Percentiles rank a stretch among this genome's conserved stretches.
These are phyloP conservation scores for Chitala chitala DNA, from an alignment of 2,113 vertebrate genomes.

Conservation along the genomic window DNA sequence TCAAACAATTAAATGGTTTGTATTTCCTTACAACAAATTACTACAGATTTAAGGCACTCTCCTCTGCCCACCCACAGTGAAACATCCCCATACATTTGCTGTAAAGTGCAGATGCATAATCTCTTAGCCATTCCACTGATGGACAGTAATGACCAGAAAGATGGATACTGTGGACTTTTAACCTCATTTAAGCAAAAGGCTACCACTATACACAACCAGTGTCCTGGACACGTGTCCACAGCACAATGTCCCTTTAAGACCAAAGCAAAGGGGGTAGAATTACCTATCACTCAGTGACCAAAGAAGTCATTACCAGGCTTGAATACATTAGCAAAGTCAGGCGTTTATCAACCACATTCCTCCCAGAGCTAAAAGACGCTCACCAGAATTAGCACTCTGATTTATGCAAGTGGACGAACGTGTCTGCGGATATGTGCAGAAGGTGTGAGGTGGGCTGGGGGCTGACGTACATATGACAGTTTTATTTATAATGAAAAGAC, in stretches of 20 bases:
- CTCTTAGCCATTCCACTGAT: background rate
- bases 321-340: background rate
- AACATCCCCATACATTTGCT: background rate
- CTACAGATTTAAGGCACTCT: too few relatives aligned
- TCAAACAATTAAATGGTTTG: too few relatives aligned
- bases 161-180: background rate
- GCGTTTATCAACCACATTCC: constrained; percentile 15
- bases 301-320: background rate
- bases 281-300: constrained; percentile 5
- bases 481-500: background rate
- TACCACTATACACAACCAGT: background rate
- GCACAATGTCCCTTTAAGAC: background rate
- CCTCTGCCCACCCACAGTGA: background rate
- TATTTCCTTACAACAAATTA: too few relatives aligned
- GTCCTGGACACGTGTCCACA: constrained; percentile 6
- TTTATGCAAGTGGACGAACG: background rate
- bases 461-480: background rate
- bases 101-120: background rate
- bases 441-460: background rate
- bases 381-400: background rate
- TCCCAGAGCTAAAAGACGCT: constrained; percentile 1
- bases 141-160: background rate
- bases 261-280: background rate
- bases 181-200: background rate
- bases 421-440: background rate